These are phyloP conservation scores for Smittia sp. DNA, from an alignment of 2,888 invertebrate genomes.

Conservation along the genomic window DNA sequence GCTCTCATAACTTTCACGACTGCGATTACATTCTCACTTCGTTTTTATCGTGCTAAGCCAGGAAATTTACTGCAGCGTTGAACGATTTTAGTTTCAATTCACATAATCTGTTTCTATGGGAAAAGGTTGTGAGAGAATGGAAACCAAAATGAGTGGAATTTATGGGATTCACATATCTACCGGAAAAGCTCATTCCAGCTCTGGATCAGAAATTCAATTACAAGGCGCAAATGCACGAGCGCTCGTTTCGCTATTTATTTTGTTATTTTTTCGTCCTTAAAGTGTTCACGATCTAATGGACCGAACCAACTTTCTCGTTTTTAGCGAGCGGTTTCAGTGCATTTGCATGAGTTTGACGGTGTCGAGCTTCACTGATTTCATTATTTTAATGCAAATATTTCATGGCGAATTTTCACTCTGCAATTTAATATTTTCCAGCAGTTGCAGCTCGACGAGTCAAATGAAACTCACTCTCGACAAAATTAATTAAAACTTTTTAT, in stretches of 20 bases:
- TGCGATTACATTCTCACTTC: not conserved
- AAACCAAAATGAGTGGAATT: not conserved
- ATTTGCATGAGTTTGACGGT: too few species aligned
- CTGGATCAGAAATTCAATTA: not conserved
- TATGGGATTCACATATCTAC: not conserved
- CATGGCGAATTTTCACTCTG: too few species aligned
- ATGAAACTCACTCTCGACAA: not conserved
- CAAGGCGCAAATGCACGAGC: not conserved
- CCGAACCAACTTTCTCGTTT: too few species aligned
- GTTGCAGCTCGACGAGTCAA: not conserved
- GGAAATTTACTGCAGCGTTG: not conserved
- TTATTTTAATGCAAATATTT: too few species aligned
- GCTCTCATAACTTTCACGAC: not conserved
- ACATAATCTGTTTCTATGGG: not conserved
- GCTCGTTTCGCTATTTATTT: not conserved
- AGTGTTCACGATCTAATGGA: too few species aligned
- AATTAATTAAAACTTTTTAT: constrained; percentile 4
- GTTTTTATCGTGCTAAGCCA: not conserved
- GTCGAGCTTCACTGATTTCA: too few species aligned
- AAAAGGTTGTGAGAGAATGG: not conserved
- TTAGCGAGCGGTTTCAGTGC: too few species aligned
- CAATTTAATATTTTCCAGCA: too few species aligned
- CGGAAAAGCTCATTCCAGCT: not conserved
- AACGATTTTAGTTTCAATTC: not conserved
- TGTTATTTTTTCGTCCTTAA: too few species aligned